phyloP scores from a whole-genome alignment of 2,113 vertebrate species.

The Acinonyx jubatus region DNA sequence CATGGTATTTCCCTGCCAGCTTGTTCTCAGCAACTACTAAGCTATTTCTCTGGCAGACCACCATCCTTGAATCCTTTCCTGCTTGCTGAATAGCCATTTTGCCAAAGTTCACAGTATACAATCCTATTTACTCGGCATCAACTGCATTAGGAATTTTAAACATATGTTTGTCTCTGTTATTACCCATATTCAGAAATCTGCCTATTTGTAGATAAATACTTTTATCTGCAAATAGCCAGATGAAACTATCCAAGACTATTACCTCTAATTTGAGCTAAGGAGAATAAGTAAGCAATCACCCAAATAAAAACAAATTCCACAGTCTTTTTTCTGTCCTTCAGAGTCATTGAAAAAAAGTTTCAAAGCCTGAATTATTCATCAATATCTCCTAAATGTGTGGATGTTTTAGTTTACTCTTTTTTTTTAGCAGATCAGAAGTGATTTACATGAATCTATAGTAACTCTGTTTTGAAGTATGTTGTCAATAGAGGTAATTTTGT shows the following conservation, averaged over 20 bases:
- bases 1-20: neutral
- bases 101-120: neutral
- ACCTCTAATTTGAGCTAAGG: constrained; percentile 21
- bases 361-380: neutral
- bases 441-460: neutral
- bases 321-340: neutral
- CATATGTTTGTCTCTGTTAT: neutral
- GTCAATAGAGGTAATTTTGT: neutral
- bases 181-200: constrained; percentile 52
- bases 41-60: neutral
- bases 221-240: constrained; percentile 27
- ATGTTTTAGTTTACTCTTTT: neutral
- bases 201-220: neutral
- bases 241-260: constrained; percentile 25
- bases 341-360: neutral
- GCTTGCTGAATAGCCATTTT: neutral
- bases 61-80: neutral
- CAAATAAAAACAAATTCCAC: constrained; percentile 12
- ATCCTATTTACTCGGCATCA: neutral
- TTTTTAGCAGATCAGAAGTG: constrained; percentile 14
- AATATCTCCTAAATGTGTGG: neutral
- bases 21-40: neutral
- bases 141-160: constrained; percentile 37
- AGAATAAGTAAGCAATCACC: neutral
- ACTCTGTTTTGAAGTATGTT: neutral